These are phyloP conservation scores for Microctenopoma stevenorrisi DNA, from an alignment of 2,797 vertebrate genomes.

Conservation along the genomic window DNA sequence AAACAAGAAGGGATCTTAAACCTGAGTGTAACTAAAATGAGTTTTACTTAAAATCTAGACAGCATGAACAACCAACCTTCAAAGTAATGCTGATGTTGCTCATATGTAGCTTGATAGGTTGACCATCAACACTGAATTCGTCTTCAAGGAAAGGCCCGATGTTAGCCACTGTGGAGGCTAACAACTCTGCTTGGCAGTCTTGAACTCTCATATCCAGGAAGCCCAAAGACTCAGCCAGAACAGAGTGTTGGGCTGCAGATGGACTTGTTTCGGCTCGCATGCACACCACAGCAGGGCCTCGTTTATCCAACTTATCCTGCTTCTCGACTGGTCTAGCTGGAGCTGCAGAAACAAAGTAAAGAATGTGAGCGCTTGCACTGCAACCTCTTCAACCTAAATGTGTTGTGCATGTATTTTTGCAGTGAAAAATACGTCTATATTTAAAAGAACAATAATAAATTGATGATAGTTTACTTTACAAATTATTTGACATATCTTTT, in stretches of 20 bases:
- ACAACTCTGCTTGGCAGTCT: constrained; percentile 84
- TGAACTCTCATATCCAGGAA: constrained; percentile 86
- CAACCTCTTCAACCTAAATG: no score
- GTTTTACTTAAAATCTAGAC: neutral
- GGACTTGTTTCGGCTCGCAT: constrained; percentile 89
- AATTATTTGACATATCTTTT: no score
- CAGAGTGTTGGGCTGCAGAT: constrained; percentile 77
- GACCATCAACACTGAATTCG: constrained; percentile 87
- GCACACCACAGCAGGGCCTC: constrained; percentile 74
- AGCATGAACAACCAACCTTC: constrained; percentile 79
- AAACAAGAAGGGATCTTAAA: constrained; percentile 5
- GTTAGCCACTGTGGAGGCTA: constrained; percentile 87
- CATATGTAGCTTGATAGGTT: constrained; percentile 91
- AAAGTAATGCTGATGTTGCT: constrained; percentile 87
- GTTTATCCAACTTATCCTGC: constrained; percentile 11
- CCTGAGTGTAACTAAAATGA: neutral
- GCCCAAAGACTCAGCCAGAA: constrained; percentile 84
- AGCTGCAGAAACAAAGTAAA: constrained; percentile 44
- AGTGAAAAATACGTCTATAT: neutral
- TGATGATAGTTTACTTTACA: no score
- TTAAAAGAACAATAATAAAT: no score
- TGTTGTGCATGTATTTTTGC: no score
- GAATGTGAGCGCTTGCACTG: neutral
- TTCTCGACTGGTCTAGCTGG: constrained; percentile 42
- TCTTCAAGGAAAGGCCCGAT: constrained; percentile 96